Conservation (phyloP, 1,140 invertebrate species). For the Drosophila erecta region DNA sequence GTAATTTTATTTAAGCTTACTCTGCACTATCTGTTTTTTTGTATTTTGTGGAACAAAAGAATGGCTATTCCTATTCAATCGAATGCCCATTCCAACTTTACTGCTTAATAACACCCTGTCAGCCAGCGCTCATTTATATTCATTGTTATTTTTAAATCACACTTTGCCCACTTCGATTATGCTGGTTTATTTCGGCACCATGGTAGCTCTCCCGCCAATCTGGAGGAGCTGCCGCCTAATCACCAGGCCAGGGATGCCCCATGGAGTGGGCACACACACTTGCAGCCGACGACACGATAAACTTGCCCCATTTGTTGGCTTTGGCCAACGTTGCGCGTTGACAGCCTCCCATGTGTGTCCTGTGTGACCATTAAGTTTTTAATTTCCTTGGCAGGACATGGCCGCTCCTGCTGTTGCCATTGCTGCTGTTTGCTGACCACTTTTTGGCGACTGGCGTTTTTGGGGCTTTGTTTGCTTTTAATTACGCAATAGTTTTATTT, state of each 20-base stretch:
- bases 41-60: no score
- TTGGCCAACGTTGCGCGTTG: slow-evolving; percentile 11
- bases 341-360: slow-evolving; percentile 37
- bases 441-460: slow-evolving; percentile 28
- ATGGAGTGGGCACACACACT: neutral
- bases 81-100: no score
- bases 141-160: slow-evolving; percentile 14
- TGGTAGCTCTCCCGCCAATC: slow-evolving; percentile 4
- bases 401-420: slow-evolving; percentile 6
- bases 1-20: no score
- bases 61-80: no score
- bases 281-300: neutral
- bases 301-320: slow-evolving; percentile 21
- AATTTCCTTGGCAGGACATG: slow-evolving; percentile 57
- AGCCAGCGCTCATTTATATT: slow-evolving; percentile 21
- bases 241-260: neutral
- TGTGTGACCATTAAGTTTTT: slow-evolving; percentile 71
- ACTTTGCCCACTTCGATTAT: slow-evolving; percentile 1
- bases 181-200: slow-evolving; percentile 8
- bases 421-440: slow-evolving; percentile 28
- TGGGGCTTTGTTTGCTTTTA: slow-evolving; percentile 66
- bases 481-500: slow-evolving; percentile 71
- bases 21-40: no score
- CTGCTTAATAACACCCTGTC: no score
- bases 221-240: slow-evolving; percentile 12